These are phyloP conservation scores for Timema cristinae DNA, from an alignment of 2,888 invertebrate genomes.

Conservation along the genomic window DNA sequence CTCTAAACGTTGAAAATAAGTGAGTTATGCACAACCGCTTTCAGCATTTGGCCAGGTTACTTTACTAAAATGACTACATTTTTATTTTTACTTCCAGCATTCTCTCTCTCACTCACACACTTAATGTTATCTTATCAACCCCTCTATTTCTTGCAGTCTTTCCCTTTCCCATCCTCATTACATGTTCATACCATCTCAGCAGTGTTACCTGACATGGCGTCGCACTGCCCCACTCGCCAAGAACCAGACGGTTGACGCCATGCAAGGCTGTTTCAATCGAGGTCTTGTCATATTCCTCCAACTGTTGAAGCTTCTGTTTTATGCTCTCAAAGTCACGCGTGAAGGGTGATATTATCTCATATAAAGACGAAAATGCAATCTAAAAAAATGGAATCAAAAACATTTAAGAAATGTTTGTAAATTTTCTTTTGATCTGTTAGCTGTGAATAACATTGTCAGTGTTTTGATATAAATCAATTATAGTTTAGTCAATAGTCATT, in stretches of 20 bases:
- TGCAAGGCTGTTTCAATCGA: conserved; percentile 75
- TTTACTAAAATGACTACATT: too few relatives aligned
- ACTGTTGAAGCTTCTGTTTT: conserved; percentile 65
- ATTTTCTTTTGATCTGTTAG: neutral
- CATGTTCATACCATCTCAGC: too few relatives aligned
- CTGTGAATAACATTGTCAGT: too few relatives aligned
- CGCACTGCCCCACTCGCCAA: conserved; percentile 86
- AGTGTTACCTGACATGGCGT: conserved; percentile 70
- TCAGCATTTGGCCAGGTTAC: too few relatives aligned
- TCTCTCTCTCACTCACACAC: too few relatives aligned
- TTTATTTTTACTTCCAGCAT: too few relatives aligned
- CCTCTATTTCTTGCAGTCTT: too few relatives aligned
- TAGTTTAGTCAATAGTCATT: neutral
- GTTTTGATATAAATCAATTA: too few relatives aligned
- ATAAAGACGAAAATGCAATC: conserved; percentile 51
- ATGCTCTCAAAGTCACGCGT: conserved; percentile 84
- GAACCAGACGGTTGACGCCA: conserved; percentile 72
- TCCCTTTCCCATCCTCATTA: too few relatives aligned
- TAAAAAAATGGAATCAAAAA: conserved; percentile 34
- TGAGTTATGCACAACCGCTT: too few relatives aligned
- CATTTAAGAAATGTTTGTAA: neutral
- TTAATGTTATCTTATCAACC: too few relatives aligned
- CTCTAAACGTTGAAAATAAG: too few relatives aligned
- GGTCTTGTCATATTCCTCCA: conserved; percentile 85
- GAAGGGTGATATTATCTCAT: conserved; percentile 72